Evolutionary conservation across 2,797 vertebrate species (phyloP).

Genomic region (Pachyuromys duprasi): DNA sequence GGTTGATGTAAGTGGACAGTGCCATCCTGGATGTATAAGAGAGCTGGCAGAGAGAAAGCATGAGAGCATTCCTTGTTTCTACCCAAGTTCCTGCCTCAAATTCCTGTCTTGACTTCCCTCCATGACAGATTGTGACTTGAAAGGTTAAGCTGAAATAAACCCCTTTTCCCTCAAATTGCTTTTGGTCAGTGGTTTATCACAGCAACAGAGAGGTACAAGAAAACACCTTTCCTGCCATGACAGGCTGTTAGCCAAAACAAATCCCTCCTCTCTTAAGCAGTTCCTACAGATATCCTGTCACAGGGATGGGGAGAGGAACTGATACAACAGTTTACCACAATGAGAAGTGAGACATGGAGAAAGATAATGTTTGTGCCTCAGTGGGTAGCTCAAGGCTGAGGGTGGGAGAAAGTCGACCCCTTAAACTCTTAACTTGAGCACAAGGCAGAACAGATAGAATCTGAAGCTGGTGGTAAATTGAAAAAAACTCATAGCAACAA

Average conservation of each 20-base stretch:
- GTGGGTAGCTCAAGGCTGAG: not conserved
- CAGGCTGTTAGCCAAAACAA: not conserved
- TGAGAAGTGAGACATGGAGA: not conserved
- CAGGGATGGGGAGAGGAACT: not conserved
- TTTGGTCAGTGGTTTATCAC: not conserved
- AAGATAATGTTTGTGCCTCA: not conserved
- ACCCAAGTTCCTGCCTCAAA: not conserved
- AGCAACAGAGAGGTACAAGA: not conserved
- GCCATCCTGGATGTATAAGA: not conserved
- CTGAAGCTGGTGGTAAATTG: not conserved
- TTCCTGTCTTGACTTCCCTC: not conserved
- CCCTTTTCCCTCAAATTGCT: not conserved
- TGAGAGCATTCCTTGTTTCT: not conserved
- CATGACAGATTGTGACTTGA: not conserved
- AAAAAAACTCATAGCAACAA: not conserved
- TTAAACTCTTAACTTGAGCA: too few relatives aligned
- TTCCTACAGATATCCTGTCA: not conserved
- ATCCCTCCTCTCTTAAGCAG: not conserved
- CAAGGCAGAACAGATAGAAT: not conserved
- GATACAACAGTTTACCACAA: not conserved
- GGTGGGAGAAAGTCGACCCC: not conserved
- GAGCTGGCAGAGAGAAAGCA: not conserved
- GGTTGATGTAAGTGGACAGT: not conserved
- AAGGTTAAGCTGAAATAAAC: not conserved
- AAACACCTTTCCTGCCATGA: not conserved